These are phyloP conservation scores for Phrynocephalus guinanensis DNA, from an alignment of 2,797 vertebrate species.

Conservation along the genomic window DNA sequence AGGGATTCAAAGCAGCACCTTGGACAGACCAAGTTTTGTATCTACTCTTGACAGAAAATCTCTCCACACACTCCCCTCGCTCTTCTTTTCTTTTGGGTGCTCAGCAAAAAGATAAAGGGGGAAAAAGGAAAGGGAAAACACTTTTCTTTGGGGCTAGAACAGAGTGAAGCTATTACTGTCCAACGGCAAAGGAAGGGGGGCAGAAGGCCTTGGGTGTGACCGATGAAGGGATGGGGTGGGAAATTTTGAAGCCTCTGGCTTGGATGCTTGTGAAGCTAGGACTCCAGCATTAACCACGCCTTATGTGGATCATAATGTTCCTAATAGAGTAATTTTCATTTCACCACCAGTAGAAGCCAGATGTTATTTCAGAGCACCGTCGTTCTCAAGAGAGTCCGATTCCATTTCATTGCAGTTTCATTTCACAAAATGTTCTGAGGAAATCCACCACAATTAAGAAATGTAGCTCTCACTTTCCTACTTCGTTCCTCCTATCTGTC, in stretches of 20 bases:
- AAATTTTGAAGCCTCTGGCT: neutral
- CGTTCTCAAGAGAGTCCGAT: neutral
- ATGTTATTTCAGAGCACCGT: neutral
- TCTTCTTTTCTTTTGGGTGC: constrained; percentile 24
- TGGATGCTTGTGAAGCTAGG: neutral
- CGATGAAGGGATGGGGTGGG: neutral
- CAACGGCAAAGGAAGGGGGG: neutral
- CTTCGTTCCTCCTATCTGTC: constrained; percentile 13
- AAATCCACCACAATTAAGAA: constrained; percentile 24
- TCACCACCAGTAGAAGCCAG: neutral
- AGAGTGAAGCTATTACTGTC: neutral
- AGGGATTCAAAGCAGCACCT: constrained; percentile 59
- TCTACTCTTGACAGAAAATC: neutral
- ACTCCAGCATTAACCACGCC: neutral
- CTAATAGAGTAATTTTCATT: neutral
- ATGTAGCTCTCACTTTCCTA: neutral
- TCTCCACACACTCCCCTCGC: constrained; percentile 8
- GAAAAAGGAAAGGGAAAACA: neutral
- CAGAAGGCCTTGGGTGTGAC: neutral
- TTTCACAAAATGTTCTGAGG: constrained; percentile 7
- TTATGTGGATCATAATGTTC: constrained; percentile 3
- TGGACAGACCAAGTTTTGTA: constrained; percentile 47
- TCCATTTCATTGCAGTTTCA: constrained; percentile 38
- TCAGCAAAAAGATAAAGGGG: neutral
- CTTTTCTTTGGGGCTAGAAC: constrained; percentile 16